A percentile compares a stretch with the other conserved stretches of the same genome.
Evolutionary conservation across 2,888 invertebrate species (phyloP).

Genomic region (Drosophila pseudotalamancana): DNA sequence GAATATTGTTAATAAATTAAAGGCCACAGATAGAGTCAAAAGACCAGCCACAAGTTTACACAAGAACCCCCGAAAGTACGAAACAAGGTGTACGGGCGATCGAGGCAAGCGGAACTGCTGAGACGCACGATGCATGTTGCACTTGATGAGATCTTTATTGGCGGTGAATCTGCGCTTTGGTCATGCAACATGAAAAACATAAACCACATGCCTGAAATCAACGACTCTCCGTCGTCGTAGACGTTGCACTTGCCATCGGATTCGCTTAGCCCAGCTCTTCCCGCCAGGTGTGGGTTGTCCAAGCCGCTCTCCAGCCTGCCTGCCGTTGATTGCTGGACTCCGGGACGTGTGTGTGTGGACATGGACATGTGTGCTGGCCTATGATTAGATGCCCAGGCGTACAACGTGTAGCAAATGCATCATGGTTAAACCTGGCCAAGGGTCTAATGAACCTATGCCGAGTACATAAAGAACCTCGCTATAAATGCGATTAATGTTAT

Average conservation of each 20-base stretch:
- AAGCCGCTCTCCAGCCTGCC: background rate
- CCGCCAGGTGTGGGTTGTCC: conserved; percentile 32
- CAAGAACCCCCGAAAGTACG: conserved; percentile 48
- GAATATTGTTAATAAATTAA: conserved; percentile 80
- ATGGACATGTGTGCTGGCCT: conserved; percentile 31
- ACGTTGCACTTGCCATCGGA: conserved; percentile 37
- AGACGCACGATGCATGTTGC: conserved; percentile 69
- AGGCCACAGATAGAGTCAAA: conserved; percentile 75
- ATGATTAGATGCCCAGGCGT: conserved; percentile 53
- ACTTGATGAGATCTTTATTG: conserved; percentile 79
- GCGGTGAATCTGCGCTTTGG: conserved; percentile 40
- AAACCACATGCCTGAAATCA: conserved; percentile 57
- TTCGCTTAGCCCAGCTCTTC: conserved; percentile 3
- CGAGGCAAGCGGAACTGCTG: background rate
- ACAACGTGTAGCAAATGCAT: conserved; percentile 23
- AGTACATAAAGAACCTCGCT: background rate
- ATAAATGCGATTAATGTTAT: background rate
- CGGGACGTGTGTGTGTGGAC: conserved; percentile 15
- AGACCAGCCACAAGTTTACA: conserved; percentile 64
- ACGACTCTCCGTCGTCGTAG: conserved; percentile 1
- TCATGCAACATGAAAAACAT: conserved; percentile 52
- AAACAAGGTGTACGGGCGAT: conserved; percentile 20
- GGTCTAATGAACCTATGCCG: conserved; percentile 30
- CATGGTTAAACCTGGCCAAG: conserved; percentile 11
- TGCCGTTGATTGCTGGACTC: conserved; percentile 40